A percentile compares a stretch with the other conserved stretches of the same genome.
Evolutionary conservation across 1,140 invertebrate species (phyloP).

Genomic region (Camponotus floridanus): DNA sequence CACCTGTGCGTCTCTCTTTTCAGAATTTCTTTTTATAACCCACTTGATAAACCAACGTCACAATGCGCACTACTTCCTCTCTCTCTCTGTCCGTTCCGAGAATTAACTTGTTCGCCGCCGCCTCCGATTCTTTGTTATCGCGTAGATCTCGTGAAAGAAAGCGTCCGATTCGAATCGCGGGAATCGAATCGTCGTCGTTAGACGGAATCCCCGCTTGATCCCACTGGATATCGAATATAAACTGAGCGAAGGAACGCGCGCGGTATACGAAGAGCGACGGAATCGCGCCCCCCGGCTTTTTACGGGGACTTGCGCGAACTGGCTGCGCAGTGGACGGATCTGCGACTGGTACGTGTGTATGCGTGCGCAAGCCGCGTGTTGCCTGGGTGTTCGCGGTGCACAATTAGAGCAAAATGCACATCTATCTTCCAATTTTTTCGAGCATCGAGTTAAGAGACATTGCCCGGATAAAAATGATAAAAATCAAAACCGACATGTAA

Average conservation of each 20-base stretch:
- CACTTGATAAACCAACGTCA: conserved; percentile 69
- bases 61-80: conserved; percentile 56
- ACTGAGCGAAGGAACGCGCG: conserved; percentile 79
- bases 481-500: background rate
- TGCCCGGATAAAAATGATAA: background rate
- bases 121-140: background rate
- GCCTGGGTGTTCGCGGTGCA: background rate
- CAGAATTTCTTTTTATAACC: background rate
- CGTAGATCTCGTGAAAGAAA: background rate
- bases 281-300: conserved; percentile 82
- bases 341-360: background rate
- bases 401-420: background rate
- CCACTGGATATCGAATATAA: conserved; percentile 76
- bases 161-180: background rate
- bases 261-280: conserved; percentile 78
- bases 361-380: conserved; percentile 6
- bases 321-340: conserved; percentile 70
- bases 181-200: conserved; percentile 20
- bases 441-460: background rate
- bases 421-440: background rate
- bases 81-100: background rate
- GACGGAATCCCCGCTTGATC: background rate
- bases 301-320: conserved; percentile 81
- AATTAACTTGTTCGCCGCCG: background rate
- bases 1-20: background rate